A percentile compares a stretch with the other conserved stretches of the same genome.
Evolutionary conservation across 2,888 invertebrate species (phyloP).

Genomic region (Venusia cambrica): DNA sequence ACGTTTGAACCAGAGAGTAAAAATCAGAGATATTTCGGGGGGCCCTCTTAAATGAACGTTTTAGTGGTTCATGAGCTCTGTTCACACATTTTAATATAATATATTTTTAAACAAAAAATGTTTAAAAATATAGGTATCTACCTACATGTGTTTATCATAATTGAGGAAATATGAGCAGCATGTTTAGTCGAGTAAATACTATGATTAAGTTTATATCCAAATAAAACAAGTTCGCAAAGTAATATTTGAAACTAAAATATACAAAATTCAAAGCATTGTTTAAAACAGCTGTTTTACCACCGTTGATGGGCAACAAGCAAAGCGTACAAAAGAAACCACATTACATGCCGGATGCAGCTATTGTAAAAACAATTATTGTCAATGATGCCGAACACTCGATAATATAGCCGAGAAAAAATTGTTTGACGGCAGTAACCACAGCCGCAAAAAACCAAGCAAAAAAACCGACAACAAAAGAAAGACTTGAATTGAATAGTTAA

Average conservation of each 20-base stretch:
- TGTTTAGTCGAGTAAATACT: too few relatives aligned
- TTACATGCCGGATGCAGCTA: conserved; percentile 36
- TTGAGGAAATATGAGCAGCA: too few relatives aligned
- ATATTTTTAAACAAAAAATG: conserved; percentile 6
- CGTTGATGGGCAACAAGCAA: conserved; percentile 22
- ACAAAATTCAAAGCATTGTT: conserved; percentile 12
- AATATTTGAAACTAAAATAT: background rate
- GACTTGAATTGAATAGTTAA: conserved; percentile 34
- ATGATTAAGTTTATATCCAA: too few relatives aligned
- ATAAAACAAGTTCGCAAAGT: too few relatives aligned
- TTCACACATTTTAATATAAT: conserved; percentile 8
- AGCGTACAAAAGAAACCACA: conserved; percentile 34
- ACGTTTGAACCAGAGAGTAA: too few relatives aligned
- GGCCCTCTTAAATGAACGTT: too few relatives aligned
- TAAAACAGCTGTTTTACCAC: conserved; percentile 26
- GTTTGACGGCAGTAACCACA: conserved; percentile 26
- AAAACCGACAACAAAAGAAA: conserved; percentile 41
- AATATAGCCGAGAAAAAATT: conserved; percentile 31
- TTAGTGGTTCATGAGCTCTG: too few relatives aligned
- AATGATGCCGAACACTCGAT: conserved; percentile 33
- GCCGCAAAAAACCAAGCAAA: conserved; percentile 43
- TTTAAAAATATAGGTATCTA: too few relatives aligned
- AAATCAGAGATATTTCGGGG: too few relatives aligned
- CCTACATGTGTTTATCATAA: too few relatives aligned
- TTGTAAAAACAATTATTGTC: conserved; percentile 48